Conservation (phyloP, 2,888 invertebrate genomes). For the Conomelus anceps region DNA sequence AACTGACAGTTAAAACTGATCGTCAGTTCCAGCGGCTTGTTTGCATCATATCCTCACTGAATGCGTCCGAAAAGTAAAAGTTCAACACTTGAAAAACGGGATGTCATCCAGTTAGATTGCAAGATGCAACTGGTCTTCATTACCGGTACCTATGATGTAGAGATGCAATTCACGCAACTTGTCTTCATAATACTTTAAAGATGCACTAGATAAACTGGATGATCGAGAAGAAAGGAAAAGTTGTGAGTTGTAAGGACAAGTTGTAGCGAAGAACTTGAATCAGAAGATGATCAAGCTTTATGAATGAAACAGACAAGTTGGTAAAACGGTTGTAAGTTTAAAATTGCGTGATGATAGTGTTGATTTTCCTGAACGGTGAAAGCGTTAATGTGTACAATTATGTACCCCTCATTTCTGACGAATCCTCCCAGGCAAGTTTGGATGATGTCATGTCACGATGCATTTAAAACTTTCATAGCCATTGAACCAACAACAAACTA, state of each 20-base stretch:
- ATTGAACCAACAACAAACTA: background rate
- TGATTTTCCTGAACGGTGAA: background rate
- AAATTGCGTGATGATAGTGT: background rate
- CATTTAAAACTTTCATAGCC: background rate
- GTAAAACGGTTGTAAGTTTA: background rate
- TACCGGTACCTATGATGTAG: no score
- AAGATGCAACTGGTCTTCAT: no score
- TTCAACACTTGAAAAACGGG: background rate
- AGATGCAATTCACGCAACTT: background rate
- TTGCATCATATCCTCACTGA: background rate
- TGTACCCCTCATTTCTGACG: background rate
- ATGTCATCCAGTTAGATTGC: background rate
- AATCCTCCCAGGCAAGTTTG: background rate
- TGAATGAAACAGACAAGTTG: background rate
- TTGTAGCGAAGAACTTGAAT: background rate
- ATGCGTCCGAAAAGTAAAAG: background rate
- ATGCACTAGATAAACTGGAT: no score
- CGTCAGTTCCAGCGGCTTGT: background rate
- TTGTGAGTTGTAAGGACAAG: background rate
- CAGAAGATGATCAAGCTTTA: background rate
- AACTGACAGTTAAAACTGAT: background rate
- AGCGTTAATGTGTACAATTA: background rate
- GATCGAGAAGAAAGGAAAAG: background rate
- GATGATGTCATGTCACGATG: background rate
- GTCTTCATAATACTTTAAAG: no score